Percentiles rank a stretch among this genome's conserved stretches.
Conservation (phyloP, 2,888 invertebrate genomes). For the Polyommatus iphigenia region DNA sequence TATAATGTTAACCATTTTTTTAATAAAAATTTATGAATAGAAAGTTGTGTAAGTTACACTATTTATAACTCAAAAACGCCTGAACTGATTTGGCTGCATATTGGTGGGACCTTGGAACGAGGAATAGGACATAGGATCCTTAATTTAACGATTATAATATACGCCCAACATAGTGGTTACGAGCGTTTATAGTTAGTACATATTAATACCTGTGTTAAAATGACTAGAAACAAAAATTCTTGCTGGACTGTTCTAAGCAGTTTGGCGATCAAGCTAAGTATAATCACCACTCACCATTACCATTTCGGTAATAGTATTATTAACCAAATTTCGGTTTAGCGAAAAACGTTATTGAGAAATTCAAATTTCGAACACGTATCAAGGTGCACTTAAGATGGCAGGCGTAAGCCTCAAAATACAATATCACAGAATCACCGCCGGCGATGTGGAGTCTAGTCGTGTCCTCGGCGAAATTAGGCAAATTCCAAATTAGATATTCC, state of each 20-base stretch:
- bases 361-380: background rate
- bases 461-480: background rate
- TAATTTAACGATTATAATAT: no score
- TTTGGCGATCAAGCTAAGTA: background rate
- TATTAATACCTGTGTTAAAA: no score
- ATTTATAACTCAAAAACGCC: no score
- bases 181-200: no score
- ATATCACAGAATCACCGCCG: background rate
- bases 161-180: no score
- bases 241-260: background rate
- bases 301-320: background rate
- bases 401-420: constrained; percentile 5
- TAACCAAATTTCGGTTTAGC: background rate
- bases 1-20: background rate
- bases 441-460: background rate
- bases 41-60: no score
- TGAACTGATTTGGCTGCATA: no score
- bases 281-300: background rate
- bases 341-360: background rate
- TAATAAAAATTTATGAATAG: no score
- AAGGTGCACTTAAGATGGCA: constrained; percentile 5
- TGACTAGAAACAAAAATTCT: background rate
- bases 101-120: no score
- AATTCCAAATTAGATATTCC: constrained; percentile 7
- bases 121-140: no score